Evolutionary conservation across 2,797 vertebrate species (phyloP).

Genomic region (Borostomias antarcticus): DNA sequence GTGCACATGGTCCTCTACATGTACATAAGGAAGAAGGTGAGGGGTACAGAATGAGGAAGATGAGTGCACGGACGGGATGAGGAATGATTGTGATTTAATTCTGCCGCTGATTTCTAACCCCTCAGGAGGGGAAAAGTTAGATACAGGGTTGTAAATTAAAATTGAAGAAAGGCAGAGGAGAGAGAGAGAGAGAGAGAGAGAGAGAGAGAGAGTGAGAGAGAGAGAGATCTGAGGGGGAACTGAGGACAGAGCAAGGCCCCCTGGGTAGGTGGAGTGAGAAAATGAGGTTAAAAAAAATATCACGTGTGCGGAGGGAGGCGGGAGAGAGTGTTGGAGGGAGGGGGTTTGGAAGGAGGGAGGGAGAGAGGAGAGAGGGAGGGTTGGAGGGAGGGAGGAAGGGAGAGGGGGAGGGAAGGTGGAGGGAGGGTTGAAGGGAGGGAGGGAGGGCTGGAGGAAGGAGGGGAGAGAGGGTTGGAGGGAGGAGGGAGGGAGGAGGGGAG

Average conservation of each 20-base stretch:
- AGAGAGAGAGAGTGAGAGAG: constrained; percentile 5
- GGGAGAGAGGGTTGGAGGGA: too few relatives aligned
- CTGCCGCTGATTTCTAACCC: neutral
- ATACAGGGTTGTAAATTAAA: neutral
- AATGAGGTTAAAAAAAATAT: constrained; percentile 48
- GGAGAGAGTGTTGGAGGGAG: too few relatives aligned
- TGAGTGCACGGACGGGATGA: neutral
- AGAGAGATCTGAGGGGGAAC: constrained; percentile 35
- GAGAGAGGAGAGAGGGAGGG: too few relatives aligned
- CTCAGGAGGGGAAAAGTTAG: neutral
- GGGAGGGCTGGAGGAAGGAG: too few relatives aligned
- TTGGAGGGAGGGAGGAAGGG: too few relatives aligned
- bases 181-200: neutral
- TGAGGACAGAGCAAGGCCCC: constrained; percentile 34
- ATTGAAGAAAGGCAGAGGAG: neutral
- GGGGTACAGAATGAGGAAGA: neutral
- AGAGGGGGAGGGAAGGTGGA: too few relatives aligned
- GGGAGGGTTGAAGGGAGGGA: too few relatives aligned
- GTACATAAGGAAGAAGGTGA: neutral
- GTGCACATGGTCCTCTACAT: neutral
- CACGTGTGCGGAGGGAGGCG: too few relatives aligned
- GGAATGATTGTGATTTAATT: too few relatives aligned
- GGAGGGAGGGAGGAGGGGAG: too few relatives aligned
- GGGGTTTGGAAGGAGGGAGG: too few relatives aligned
- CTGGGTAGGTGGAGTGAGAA: constrained; percentile 38